These are phyloP conservation scores for Aphyosemion australe DNA, from an alignment of 2,113 vertebrate species.

Conservation along the genomic window DNA sequence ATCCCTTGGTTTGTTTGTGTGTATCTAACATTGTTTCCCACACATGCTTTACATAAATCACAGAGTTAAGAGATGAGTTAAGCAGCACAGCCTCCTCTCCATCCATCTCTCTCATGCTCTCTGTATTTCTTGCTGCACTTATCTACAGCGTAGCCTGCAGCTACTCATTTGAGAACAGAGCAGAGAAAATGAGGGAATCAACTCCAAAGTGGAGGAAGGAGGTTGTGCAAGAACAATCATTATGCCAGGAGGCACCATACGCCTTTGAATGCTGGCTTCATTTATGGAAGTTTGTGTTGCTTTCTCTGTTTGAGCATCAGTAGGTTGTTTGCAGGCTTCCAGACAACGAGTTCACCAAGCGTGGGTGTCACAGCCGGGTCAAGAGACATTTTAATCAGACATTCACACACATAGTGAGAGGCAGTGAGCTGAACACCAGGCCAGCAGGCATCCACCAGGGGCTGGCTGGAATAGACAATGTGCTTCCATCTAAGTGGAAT, in stretches of 20 bases:
- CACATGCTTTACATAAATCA: slow-evolving; percentile 48
- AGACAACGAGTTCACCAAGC: slow-evolving; percentile 41
- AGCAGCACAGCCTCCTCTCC: slow-evolving; percentile 32
- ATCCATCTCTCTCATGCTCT: slow-evolving; percentile 38
- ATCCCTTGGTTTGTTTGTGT: not conserved
- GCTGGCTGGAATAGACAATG: slow-evolving; percentile 27
- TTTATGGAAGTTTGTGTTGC: slow-evolving; percentile 55
- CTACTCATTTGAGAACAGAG: slow-evolving; percentile 66
- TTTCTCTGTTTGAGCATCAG: slow-evolving; percentile 45
- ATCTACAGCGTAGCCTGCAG: slow-evolving; percentile 60
- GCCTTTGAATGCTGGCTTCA: slow-evolving; percentile 55
- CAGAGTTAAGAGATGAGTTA: slow-evolving; percentile 34
- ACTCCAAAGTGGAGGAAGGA: slow-evolving; percentile 60
- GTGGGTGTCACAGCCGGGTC: slow-evolving; percentile 56
- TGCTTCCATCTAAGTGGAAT: too few relatives aligned
- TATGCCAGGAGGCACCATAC: slow-evolving; percentile 54
- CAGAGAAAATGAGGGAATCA: slow-evolving; percentile 62
- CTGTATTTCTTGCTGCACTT: slow-evolving; percentile 59
- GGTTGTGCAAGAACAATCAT: slow-evolving; percentile 64
- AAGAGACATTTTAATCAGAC: slow-evolving; percentile 61
- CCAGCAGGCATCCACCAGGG: slow-evolving; percentile 34
- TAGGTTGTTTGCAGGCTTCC: slow-evolving; percentile 54
- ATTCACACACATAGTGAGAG: slow-evolving; percentile 42
- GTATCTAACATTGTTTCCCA: slow-evolving; percentile 4
- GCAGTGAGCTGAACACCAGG: slow-evolving; percentile 4